Base-by-base conservation (phyloP, 1,140 invertebrate genomes). In the Pomacea maculata region DNA sequence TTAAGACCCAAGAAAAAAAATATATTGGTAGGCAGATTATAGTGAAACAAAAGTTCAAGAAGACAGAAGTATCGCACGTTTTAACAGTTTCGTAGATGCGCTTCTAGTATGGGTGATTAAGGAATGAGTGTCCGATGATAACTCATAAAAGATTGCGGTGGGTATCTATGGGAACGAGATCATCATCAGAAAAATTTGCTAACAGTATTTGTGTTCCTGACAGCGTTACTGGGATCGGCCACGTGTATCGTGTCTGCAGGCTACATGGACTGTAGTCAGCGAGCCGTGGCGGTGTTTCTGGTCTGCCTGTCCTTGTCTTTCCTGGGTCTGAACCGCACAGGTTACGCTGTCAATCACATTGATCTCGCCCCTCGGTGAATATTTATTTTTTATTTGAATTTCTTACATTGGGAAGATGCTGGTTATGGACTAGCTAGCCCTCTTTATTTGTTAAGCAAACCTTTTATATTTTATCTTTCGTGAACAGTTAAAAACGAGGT, bases 311-410 rank as follows among this genome's bases (percentile, higher is more conserved):
- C 77, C 54, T 61, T 82, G 11, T 54, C n/a, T 9, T 83, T 81
- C 61, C 70, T 34, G 1, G 81, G 72, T 9, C 25, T 85, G 17
- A 73, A 65, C 63, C 61, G 63, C 64, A 70, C 95, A 11, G 96
- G 95, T 75, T 96, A 84, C 87, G 95, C 95, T 86, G 95, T 96
- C 4, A 96, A 96, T 91, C 95, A 96, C 87, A 90, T 97, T 86
- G 95, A 97, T 88, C 94, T 97, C 82, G 96, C 96, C 12, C 82
- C 84, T n/a, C 85, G 82, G 72, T 89, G 87, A 63, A 67, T 78
- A 14, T 7, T 70, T 70, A 1, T 7, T 70, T 70, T 70, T 5
- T 0, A 12, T 1, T 15, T 15, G n/a, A 45, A 21, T 70, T 8
- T 2, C 1, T 4, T 8, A 61, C 1, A 2, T 14, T 7, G 3